Evolutionary conservation across 2,797 vertebrate genomes (phyloP), one percentile per base, ranked within the genome.

Genomic region (Nothura maculosa): DNA sequence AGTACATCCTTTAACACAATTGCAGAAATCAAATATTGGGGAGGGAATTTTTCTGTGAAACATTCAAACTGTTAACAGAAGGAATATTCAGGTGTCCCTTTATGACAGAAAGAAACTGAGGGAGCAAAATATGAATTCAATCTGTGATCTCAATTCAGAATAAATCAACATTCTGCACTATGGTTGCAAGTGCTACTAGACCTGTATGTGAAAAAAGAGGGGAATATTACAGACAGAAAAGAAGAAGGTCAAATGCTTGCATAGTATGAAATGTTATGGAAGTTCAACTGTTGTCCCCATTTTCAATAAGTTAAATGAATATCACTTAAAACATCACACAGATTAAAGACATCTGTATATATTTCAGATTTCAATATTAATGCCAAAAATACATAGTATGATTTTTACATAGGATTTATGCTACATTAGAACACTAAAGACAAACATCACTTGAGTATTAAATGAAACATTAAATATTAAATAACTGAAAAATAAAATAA

Each of bases 391-490:
- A 99, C 99, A 99, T 98, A 98, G 98, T 98, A 99, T 99, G 99
- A 99, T 99, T 98, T 48, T 99, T 99, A 99, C 99, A 99, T 97
- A 98, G 98, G 97, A 98, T 98, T 98, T 99, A 98, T 98, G 99
- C 99, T 99, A 99, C 98, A 99, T 99, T 98, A 99, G 98, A 98
- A 98, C 98, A 98, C 98, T 98, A 98, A 98, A 98, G 99, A 99
- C 98, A 98, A 98, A 99, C 97, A 97, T 98, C 98, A 99, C 98
- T 98, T 98, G 98, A 99, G 98, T 98, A 99, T 98, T 99, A 99
- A 99, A 98, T 98, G 98, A 99, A 99, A 99, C 98, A 99, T 99
- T 99, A 99, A 99, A 99, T 99, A 99, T 99, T 99, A 99, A 99
- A 99, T 99, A 99, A 99, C 97, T 98, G 98, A 98, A 98, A 99